A percentile compares a stretch with the other conserved stretches of the same genome.
These are phyloP conservation scores for Aspidoscelis tigris DNA, from an alignment of 2,113 vertebrate genomes.

Conservation along the genomic window DNA sequence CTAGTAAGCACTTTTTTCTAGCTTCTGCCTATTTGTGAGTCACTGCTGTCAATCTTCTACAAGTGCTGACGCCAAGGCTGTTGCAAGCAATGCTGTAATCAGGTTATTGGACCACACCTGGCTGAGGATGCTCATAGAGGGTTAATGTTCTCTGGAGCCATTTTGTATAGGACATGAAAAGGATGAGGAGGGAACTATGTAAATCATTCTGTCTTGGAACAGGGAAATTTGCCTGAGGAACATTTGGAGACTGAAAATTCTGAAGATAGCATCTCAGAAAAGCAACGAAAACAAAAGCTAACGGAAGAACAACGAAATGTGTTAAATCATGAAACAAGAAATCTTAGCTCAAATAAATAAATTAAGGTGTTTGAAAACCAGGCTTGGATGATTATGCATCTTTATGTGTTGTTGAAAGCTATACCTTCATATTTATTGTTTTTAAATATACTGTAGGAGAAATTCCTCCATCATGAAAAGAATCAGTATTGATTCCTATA, in stretches of 20 bases:
- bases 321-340: too few relatives aligned
- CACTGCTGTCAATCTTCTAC: neutral
- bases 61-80: neutral
- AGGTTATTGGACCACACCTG: neutral
- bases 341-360: too few relatives aligned
- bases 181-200: neutral
- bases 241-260: neutral
- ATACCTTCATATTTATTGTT: too few relatives aligned
- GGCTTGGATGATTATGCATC: too few relatives aligned
- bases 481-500: too few relatives aligned
- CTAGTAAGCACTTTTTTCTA: neutral
- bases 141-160: neutral
- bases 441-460: too few relatives aligned
- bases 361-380: too few relatives aligned
- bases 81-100: neutral
- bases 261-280: neutral
- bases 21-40: neutral
- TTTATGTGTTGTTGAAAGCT: too few relatives aligned
- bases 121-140: neutral
- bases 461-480: too few relatives aligned
- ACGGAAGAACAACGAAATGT: too few relatives aligned
- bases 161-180: neutral
- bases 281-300: neutral
- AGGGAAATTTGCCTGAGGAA: neutral
- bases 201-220: neutral